Evolutionary conservation across 1,140 invertebrate species (phyloP), one percentile per base, ranked within the genome.

Genomic region (Penaeus vannamei): DNA sequence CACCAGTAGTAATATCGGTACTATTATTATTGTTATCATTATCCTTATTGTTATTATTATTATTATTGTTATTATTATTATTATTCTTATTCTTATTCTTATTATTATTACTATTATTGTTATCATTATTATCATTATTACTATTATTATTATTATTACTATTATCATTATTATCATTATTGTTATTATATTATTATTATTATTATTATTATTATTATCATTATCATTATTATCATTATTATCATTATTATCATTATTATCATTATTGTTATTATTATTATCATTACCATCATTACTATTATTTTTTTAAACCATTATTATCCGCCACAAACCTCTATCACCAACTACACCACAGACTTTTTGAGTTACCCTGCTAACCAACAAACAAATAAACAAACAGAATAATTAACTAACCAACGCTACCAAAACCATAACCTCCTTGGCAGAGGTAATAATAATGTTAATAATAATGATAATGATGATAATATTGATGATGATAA

Each of bases 191-290:
- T 76, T n/a, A 36, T 85, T 46, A 85, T 85, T 46, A 85, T 76
- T 46, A 85, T 72, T 22, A 85, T 85, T n/a, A 72, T 76, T 46
- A 85, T 85, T 2, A 85, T 85, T 46, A 85, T 76, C 2, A 85
- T 72, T 22, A 72, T 85, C 23, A 85, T 7, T 46, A 72, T 76
- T n/a, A 85, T 85, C 22, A 85, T 85, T 46, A 84, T 69, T 46
- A 72, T 72, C 46, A 85, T 72, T 72, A 85, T 46, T 42, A 72
- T 42, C 36, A 85, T 46, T 36, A 69, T 85, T 36, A 69, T 85
- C 69, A 85, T 69, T 69, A 69, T 69, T 83, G 17, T 46, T 5
- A 20, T 85, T 7, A 85, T 85, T 36, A 85, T 72, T 69, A 85
- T 85, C 42, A 85, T 85, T 69, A 85, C 46, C 36, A 84, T 64